A percentile compares a stretch with the other conserved stretches of the same genome.
phyloP scores from a whole-genome alignment of 1,140 invertebrate genomes.

The Adelges cooleyi region DNA sequence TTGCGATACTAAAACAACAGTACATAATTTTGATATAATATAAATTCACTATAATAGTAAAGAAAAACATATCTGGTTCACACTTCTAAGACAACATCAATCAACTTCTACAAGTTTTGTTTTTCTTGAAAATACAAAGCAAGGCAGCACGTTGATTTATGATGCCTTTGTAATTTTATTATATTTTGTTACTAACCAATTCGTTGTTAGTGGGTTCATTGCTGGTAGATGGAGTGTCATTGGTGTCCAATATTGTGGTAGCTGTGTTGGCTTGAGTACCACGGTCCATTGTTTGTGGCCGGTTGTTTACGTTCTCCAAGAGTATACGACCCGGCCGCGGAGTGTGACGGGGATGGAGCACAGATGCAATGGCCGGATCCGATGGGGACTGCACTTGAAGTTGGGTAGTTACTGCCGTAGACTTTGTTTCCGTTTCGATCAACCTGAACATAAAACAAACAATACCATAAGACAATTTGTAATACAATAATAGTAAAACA shows the following conservation, averaged over 20 bases:
- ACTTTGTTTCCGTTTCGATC: not conserved
- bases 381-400: constrained; percentile 1
- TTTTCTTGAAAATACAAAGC: too few relatives aligned
- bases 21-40: too few relatives aligned
- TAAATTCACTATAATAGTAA: too few relatives aligned
- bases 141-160: too few relatives aligned
- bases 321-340: constrained; percentile 6
- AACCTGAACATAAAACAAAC: not conserved
- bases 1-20: not conserved
- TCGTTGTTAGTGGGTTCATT: not conserved
- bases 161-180: too few relatives aligned
- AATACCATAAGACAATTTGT: too few relatives aligned
- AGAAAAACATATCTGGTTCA: too few relatives aligned
- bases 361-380: constrained; percentile 8
- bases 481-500: too few relatives aligned
- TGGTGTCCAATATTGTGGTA: not conserved
- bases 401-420: not conserved
- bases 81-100: too few relatives aligned
- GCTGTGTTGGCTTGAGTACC: not conserved
- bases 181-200: not conserved
- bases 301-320: constrained; percentile 15
- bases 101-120: too few relatives aligned
- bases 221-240: not conserved
- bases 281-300: constrained; percentile 14
- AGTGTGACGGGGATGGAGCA: constrained; percentile 4